These are phyloP conservation scores for Drosophila varians DNA, from an alignment of 1,140 invertebrate genomes.

Conservation along the genomic window DNA sequence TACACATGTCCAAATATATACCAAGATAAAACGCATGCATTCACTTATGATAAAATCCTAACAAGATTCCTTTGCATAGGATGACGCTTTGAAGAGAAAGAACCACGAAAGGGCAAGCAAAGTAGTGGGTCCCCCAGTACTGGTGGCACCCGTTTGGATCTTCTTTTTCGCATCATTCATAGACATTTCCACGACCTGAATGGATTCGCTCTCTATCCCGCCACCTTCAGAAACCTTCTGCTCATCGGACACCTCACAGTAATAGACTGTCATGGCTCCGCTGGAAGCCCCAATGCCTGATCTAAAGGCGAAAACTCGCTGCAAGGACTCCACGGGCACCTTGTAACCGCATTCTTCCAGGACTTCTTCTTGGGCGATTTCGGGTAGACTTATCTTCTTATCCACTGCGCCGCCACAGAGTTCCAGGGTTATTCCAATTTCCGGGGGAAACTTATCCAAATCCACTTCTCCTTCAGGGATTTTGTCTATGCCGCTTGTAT, in stretches of 20 bases:
- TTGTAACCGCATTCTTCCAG: slow-evolving; percentile 97
- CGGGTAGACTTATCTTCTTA: slow-evolving; percentile 89
- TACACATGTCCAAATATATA: too few species aligned
- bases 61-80: not conserved
- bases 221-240: slow-evolving; percentile 87
- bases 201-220: slow-evolving; percentile 93
- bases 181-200: slow-evolving; percentile 95
- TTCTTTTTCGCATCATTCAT: slow-evolving; percentile 89
- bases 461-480: slow-evolving; percentile 86
- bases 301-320: slow-evolving; percentile 89
- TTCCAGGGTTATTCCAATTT: slow-evolving; percentile 92
- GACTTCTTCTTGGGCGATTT: slow-evolving; percentile 94
- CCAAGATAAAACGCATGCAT: too few species aligned
- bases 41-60: too few species aligned
- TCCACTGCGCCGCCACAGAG: slow-evolving; percentile 97
- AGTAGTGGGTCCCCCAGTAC: slow-evolving; percentile 89
- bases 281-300: slow-evolving; percentile 88
- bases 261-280: slow-evolving; percentile 91
- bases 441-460: slow-evolving; percentile 88
- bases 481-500: slow-evolving; percentile 68
- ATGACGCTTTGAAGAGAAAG: slow-evolving; percentile 84
- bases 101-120: slow-evolving; percentile 95
- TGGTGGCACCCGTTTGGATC: slow-evolving; percentile 86
- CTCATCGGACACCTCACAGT: slow-evolving; percentile 95
- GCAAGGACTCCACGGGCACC: slow-evolving; percentile 87